Base-by-base conservation (phyloP, 2,797 vertebrate species). In the Tokudaia muenninki region DNA sequence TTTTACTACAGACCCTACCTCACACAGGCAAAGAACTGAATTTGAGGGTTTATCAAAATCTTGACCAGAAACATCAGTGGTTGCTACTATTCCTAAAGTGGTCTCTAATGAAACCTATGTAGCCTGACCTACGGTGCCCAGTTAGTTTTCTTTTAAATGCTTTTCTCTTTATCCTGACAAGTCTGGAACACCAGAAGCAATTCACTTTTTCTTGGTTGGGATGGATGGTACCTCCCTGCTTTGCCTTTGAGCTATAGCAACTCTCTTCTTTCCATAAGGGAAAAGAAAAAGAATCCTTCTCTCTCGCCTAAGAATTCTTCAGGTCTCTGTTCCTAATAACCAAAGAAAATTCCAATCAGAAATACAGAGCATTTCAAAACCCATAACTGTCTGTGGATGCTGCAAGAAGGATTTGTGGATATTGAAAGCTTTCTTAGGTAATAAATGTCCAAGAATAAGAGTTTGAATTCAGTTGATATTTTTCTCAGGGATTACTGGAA, bases 261-360 rank as follows among this genome's bases (percentile, higher is more conserved):
- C 41, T 17, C 44, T 90, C 61, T 90, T 80, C 74, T 75, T 90
- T 83, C 63, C 29, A 57, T 8, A 34, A 52, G 59, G 70, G 8
- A 77, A 50, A 86, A 83, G 21, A 50, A 79, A 47, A 22, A 57
- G 37, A 24, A 13, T 10, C 77, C 41, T 61, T 75, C 26, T 77
- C 21, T 61, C 70, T 61, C 11, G 6, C 37, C 17, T 78, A 80
- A 57, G 29, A 67, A 55, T 79, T 92, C 78, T 91, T 78, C 67
- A 81, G 22, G 29, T 74, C n/a, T 63, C 41, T 57, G 55, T 3
- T 41, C 83, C 22, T 78, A 87, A 95, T 21, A 82, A n/a, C 26
- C 75, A 86, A 91, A 81, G 13, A 81, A 89, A 95, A 90, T 81
- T 90, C 52, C 50, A 67, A 86, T 90, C 63, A 94, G 61, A 93